Conservation (phyloP, 2,113 vertebrate species). For the Epinephelus cyanopodus region DNA sequence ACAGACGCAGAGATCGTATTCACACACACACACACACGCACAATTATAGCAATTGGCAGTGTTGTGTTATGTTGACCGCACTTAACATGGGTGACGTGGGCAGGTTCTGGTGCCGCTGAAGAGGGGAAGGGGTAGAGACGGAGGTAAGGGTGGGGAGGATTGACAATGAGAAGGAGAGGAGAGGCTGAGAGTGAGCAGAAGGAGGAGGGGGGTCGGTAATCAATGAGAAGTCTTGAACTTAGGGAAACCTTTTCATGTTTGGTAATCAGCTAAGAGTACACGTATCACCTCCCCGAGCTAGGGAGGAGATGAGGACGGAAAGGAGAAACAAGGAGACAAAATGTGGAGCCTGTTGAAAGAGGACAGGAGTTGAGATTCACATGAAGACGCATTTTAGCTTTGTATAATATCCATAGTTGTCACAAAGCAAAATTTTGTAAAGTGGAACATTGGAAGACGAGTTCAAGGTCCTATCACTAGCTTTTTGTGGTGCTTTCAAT, state of each 20-base stretch:
- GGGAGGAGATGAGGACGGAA: constrained; percentile 31
- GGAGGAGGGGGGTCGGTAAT: constrained; percentile 61
- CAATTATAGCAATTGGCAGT: constrained; percentile 40
- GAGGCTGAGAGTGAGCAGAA: constrained; percentile 71
- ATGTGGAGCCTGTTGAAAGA: neutral
- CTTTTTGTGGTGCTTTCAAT: neutral
- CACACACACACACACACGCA: constrained; percentile 26
- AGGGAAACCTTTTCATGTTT: constrained; percentile 84
- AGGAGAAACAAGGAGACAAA: constrained; percentile 18
- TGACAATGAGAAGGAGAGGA: constrained; percentile 71
- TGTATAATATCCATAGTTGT: neutral
- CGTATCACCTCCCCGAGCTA: constrained; percentile 61
- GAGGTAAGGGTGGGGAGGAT: constrained; percentile 34
- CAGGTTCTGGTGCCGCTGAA: constrained; percentile 15
- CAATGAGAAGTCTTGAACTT: constrained; percentile 81
- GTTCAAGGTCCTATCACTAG: neutral
- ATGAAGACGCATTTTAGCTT: neutral
- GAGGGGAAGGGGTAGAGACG: constrained; percentile 12
- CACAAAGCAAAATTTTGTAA: neutral
- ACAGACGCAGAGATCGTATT: constrained; percentile 54
- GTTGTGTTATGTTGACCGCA: constrained; percentile 50
- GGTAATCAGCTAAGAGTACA: constrained; percentile 79
- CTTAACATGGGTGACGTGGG: constrained; percentile 51
- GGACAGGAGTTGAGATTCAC: constrained; percentile 4
- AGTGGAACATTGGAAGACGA: too few species aligned